Evolutionary conservation across 2,888 invertebrate genomes (phyloP).

Genomic region (Neoscelio sp.): DNA sequence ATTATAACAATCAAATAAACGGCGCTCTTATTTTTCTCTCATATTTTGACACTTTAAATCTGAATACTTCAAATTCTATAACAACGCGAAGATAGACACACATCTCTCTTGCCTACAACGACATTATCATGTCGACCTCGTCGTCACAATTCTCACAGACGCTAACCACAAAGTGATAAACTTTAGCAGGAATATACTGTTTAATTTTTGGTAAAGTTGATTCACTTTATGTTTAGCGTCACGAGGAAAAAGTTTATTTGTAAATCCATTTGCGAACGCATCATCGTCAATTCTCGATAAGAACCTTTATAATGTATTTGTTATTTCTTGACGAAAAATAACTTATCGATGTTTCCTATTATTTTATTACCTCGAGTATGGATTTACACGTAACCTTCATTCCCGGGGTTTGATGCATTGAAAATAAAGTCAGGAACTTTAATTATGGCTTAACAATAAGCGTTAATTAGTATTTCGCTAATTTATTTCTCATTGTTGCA

Average conservation of each 20-base stretch:
- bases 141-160: constrained; percentile 44
- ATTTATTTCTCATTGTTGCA: constrained; percentile 10
- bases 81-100: constrained; percentile 7
- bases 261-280: constrained; percentile 8
- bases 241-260: constrained; percentile 1
- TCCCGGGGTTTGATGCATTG: not conserved
- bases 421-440: constrained; percentile 12
- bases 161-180: constrained; percentile 11
- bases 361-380: no score
- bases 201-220: constrained; percentile 8
- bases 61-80: constrained; percentile 4
- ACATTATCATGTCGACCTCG: constrained; percentile 58
- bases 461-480: constrained; percentile 7
- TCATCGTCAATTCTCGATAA: no score
- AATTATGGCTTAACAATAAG: constrained; percentile 1
- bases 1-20: not conserved
- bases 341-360: no score
- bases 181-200: not conserved
- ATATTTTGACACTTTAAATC: not conserved
- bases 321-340: no score
- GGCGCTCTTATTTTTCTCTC: not conserved
- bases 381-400: constrained; percentile 16
- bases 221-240: constrained; percentile 3
- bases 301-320: no score
- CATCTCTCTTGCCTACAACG: constrained; percentile 37